A percentile compares a stretch with the other conserved stretches of the same genome.
Evolutionary conservation across 2,888 invertebrate species (phyloP).

Genomic region (Alsophila aescularia): DNA sequence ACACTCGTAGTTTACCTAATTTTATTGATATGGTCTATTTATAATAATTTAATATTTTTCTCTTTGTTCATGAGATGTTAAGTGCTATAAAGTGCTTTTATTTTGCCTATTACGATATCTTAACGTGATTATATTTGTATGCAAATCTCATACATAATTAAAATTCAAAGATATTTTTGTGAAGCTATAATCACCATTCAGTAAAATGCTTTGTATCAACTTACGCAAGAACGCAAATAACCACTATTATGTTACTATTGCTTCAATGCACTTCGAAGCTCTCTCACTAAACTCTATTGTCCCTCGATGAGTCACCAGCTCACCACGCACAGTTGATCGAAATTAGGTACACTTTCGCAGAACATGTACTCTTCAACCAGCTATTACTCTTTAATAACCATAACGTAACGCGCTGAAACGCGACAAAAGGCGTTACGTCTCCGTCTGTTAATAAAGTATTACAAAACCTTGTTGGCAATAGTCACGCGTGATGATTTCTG

Average conservation of each 20-base stretch:
- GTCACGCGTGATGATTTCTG: constrained; percentile 36
- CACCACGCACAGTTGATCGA: constrained; percentile 30
- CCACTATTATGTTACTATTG: constrained; percentile 25
- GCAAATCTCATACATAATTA: background rate
- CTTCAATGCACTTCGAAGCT: constrained; percentile 21
- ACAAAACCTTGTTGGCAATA: constrained; percentile 39
- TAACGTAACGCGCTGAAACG: constrained; percentile 40
- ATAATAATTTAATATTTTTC: too few relatives aligned
- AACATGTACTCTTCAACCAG: constrained; percentile 32
- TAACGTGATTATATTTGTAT: too few relatives aligned
- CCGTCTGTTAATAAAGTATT: constrained; percentile 37
- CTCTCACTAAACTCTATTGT: constrained; percentile 31
- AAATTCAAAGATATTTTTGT: background rate
- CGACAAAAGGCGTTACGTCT: constrained; percentile 47
- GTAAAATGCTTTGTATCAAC: constrained; percentile 7
- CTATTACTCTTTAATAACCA: constrained; percentile 41
- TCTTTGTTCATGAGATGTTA: too few relatives aligned
- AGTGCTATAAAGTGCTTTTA: too few relatives aligned
- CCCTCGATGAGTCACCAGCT: constrained; percentile 21
- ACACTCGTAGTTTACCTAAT: too few relatives aligned
- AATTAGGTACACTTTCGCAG: constrained; percentile 40
- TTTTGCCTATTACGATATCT: too few relatives aligned
- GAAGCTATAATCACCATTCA: constrained; percentile 12
- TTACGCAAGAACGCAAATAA: constrained; percentile 27
- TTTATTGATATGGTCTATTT: too few relatives aligned